Percentiles rank a stretch among this genome's conserved stretches.
These are phyloP conservation scores for Rhabdornis inornatus DNA, from an alignment of 2,113 vertebrate genomes.

Conservation along the genomic window DNA sequence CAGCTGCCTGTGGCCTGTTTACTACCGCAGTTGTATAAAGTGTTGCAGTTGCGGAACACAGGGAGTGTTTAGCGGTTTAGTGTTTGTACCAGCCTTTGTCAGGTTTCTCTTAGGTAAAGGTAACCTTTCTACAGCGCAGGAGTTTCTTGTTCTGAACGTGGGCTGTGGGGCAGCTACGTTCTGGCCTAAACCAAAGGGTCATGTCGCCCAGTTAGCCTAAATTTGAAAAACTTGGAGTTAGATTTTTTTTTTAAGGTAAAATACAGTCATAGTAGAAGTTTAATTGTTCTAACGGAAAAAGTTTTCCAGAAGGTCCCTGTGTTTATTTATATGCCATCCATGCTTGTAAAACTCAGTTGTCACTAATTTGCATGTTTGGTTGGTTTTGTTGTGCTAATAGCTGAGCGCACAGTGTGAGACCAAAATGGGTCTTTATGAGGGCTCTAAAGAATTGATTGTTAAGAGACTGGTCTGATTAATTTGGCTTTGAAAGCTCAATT, in stretches of 20 bases:
- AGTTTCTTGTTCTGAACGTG: too few relatives aligned
- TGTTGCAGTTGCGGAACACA: rapidly evolving
- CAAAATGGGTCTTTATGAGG: background rate
- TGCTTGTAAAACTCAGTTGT: background rate
- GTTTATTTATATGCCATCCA: background rate
- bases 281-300: background rate
- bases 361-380: background rate
- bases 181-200: background rate
- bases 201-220: background rate
- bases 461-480: background rate
- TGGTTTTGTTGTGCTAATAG: background rate
- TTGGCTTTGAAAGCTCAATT: background rate
- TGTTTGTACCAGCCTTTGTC: background rate
- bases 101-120: background rate
- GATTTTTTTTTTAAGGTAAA: rapidly evolving
- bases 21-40: rapidly evolving
- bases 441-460: background rate
- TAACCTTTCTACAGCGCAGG: rapidly evolving
- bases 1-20: background rate
- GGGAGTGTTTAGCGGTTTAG: background rate
- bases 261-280: background rate
- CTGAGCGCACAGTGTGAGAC: too few relatives aligned
- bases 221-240: background rate
- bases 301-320: background rate
- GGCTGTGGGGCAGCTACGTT: rapidly evolving